A percentile compares a stretch with the other conserved stretches of the same genome.
phyloP scores from a whole-genome alignment of 2,888 invertebrate species.

The Zygothrica quintamaculata region DNA sequence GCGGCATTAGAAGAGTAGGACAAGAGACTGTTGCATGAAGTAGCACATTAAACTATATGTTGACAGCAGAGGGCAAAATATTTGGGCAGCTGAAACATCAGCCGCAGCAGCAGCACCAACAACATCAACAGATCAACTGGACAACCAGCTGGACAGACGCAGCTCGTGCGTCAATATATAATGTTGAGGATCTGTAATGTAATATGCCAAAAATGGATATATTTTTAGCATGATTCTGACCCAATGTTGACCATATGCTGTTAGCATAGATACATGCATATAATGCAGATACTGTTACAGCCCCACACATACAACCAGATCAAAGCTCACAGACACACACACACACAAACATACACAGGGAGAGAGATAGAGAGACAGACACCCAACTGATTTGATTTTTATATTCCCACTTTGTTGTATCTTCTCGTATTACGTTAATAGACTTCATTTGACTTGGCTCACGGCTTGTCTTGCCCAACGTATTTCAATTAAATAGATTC shows the following conservation, averaged over 20 bases:
- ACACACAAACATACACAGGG: no score
- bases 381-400: slow-evolving; percentile 53
- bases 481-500: slow-evolving; percentile 30
- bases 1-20: slow-evolving; percentile 7
- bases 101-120: slow-evolving; percentile 5
- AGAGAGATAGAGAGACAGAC: no score
- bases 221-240: slow-evolving; percentile 29
- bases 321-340: slow-evolving; percentile 22
- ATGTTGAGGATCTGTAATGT: slow-evolving; percentile 50
- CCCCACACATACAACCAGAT: slow-evolving; percentile 54
- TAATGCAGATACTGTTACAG: slow-evolving; percentile 16
- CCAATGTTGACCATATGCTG: slow-evolving; percentile 58
- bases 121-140: not conserved
- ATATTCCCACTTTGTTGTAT: not conserved
- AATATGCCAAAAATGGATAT: slow-evolving; percentile 65
- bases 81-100: slow-evolving; percentile 65
- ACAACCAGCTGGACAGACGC: not conserved
- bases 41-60: slow-evolving; percentile 10
- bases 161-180: not conserved
- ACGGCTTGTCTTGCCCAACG: slow-evolving; percentile 17
- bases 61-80: slow-evolving; percentile 62
- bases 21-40: slow-evolving; percentile 10
- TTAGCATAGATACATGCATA: slow-evolving; percentile 20
- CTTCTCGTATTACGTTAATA: slow-evolving; percentile 61
- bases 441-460: slow-evolving; percentile 45